Evolutionary conservation across 2,797 vertebrate genomes (phyloP).

Genomic region (Buphagus erythrorhynchus): DNA sequence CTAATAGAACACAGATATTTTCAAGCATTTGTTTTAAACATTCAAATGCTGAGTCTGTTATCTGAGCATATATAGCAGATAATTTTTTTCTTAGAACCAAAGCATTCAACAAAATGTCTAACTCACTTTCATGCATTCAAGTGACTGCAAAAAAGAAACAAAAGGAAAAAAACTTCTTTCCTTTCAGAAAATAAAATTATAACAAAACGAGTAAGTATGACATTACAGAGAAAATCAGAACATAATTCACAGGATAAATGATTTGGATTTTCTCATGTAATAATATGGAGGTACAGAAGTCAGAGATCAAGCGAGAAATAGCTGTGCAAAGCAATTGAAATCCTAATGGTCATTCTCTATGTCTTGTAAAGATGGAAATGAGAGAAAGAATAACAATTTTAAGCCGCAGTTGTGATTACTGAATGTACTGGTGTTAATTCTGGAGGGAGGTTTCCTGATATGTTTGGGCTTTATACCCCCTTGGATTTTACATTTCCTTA

Average conservation of each 20-base stretch:
- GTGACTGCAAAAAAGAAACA: fast-evolving
- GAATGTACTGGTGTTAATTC: fast-evolving
- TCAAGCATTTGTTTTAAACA: not conserved
- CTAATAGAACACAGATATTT: not conserved
- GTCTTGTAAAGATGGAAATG: not conserved
- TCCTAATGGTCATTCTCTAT: not conserved
- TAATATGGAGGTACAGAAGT: not conserved
- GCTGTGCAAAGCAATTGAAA: not conserved
- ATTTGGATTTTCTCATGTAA: not conserved
- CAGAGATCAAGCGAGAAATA: not conserved
- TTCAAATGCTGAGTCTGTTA: not conserved
- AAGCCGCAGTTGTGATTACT: not conserved
- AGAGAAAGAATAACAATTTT: not conserved
- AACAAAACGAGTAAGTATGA: not conserved
- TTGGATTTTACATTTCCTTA: not conserved
- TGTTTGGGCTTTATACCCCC: fast-evolving
- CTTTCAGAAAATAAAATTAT: not conserved
- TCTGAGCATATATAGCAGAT: not conserved
- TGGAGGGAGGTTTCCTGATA: not conserved
- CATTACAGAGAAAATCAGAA: not conserved
- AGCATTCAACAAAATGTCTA: not conserved
- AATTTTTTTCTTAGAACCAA: not conserved
- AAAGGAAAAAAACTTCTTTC: not conserved
- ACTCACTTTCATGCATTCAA: not conserved
- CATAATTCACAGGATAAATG: not conserved